Conservation (phyloP, 2,113 vertebrate genomes). For the Poeciliopsis retropinna region DNA sequence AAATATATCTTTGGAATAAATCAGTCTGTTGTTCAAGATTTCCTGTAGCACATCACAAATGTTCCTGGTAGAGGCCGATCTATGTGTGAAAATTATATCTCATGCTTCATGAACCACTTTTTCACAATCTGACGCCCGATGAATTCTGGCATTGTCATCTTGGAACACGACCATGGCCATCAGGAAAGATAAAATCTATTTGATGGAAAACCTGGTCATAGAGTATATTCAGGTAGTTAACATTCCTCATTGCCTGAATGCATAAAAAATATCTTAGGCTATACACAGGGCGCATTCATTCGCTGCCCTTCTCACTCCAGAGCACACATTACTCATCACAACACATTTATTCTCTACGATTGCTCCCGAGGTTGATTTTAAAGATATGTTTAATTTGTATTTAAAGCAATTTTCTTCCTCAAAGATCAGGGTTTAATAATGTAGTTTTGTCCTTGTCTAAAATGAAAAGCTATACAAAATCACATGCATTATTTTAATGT, state of each 20-base stretch:
- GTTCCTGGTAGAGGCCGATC: neutral
- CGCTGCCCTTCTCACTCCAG: neutral
- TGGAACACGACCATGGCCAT: neutral
- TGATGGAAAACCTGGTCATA: neutral
- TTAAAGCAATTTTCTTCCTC: neutral
- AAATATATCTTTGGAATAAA: neutral
- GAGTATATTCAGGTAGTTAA: neutral
- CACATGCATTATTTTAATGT: neutral
- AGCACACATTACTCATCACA: neutral
- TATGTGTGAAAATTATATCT: neutral
- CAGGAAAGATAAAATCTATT: neutral
- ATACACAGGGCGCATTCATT: neutral
- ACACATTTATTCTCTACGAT: neutral
- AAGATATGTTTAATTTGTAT: neutral
- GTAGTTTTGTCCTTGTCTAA: neutral
- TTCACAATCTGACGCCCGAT: too few species aligned
- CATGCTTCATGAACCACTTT: neutral
- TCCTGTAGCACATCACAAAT: too few species aligned
- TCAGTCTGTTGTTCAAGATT: neutral
- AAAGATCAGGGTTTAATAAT: neutral
- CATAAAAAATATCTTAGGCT: neutral
- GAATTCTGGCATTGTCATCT: neutral
- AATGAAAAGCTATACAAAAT: neutral
- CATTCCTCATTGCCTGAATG: neutral
- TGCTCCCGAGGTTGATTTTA: neutral